Conservation (phyloP, 1,140 invertebrate species). For the Bombus difficillimus region DNA sequence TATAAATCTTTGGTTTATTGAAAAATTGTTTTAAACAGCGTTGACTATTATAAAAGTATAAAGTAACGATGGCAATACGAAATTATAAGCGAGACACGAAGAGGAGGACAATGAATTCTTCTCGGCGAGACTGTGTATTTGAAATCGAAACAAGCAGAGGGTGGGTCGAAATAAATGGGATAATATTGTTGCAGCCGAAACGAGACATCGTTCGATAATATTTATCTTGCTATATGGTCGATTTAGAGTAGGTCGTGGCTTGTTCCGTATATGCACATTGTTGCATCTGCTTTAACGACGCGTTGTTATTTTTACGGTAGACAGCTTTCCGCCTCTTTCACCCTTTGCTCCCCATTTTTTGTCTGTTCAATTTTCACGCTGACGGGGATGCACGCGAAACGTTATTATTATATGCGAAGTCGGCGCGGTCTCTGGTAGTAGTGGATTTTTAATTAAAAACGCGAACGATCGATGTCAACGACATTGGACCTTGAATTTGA, state of each 20-base stretch:
- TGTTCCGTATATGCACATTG: neutral
- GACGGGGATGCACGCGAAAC: neutral
- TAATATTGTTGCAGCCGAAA: conserved; percentile 15
- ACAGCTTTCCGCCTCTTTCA: neutral
- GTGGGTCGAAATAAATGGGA: conserved; percentile 8
- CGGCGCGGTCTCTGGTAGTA: neutral
- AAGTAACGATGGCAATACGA: neutral
- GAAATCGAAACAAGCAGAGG: neutral
- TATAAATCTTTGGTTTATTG: neutral
- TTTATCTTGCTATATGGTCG: neutral
- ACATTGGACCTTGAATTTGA: neutral
- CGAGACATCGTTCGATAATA: conserved; percentile 28
- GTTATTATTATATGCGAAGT: neutral
- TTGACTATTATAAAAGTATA: neutral
- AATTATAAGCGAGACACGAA: neutral
- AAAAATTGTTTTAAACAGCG: neutral
- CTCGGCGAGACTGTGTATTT: neutral
- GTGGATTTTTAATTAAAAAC: conserved; percentile 5
- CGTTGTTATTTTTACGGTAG: conserved; percentile 40
- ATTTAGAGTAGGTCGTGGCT: conserved; percentile 27
- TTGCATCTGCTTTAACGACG: conserved; percentile 17
- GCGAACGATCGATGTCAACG: neutral
- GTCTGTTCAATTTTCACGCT: neutral
- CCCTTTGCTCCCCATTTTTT: too few relatives aligned
- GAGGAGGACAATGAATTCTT: neutral